Evolutionary conservation across 2,113 vertebrate genomes (phyloP).

Genomic region (Rhinogobius similis): DNA sequence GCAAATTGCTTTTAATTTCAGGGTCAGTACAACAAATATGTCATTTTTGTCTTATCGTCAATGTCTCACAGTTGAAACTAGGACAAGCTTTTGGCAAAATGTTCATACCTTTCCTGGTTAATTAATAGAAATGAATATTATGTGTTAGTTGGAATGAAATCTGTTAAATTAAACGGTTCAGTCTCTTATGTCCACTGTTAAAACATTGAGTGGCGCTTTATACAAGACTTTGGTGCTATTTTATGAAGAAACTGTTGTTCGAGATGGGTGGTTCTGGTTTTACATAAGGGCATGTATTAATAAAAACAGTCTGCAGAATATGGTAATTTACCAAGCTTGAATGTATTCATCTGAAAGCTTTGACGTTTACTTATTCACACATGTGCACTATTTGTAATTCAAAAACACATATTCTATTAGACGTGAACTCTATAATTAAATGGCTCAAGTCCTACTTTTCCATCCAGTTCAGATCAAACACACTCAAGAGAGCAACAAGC

Average conservation of each 20-base stretch:
- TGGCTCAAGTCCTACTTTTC: background rate
- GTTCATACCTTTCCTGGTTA: too few species aligned
- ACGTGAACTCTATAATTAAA: background rate
- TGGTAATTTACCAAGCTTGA: background rate
- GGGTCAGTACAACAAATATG: background rate
- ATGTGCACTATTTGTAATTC: too few species aligned
- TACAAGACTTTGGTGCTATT: background rate
- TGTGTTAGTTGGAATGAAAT: background rate
- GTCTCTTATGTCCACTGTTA: background rate
- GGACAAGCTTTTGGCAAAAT: too few species aligned
- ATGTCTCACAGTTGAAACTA: background rate
- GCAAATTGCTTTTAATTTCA: background rate
- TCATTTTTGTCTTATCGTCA: background rate
- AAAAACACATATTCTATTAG: background rate
- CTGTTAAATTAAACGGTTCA: background rate
- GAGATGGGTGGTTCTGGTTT: background rate
- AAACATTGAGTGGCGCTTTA: background rate
- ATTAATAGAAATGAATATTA: too few species aligned
- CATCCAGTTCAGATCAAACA: too few species aligned
- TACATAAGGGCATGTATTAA: background rate
- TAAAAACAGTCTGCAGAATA: slow-evolving; percentile 5
- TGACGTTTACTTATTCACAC: too few species aligned
- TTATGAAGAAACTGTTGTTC: background rate
- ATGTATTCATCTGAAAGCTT: background rate
- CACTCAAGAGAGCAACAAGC: too few species aligned